These are phyloP conservation scores for Aradophagus sp. DNA, from an alignment of 1,140 invertebrate genomes.

Conservation along the genomic window DNA sequence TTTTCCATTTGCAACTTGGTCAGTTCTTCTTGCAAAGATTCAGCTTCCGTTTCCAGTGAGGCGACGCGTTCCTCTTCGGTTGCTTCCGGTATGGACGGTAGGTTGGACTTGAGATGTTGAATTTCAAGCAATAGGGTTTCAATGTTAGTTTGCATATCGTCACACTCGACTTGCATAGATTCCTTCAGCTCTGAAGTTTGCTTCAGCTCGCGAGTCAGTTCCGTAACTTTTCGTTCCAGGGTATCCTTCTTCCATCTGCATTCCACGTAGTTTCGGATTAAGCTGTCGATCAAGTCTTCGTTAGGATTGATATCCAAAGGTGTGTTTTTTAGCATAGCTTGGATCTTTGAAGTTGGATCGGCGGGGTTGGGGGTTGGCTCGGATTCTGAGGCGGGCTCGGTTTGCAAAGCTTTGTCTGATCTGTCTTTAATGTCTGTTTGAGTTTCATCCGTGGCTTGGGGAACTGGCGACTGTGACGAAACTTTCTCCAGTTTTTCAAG, in stretches of 20 bases:
- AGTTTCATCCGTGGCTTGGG: constrained; percentile 1
- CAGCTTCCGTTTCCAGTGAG: constrained; percentile 67
- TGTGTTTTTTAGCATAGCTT: constrained; percentile 64
- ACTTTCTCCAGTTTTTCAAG: constrained; percentile 57
- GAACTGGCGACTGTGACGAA: constrained; percentile 12
- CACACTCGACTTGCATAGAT: constrained; percentile 66
- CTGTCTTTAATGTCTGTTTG: constrained; percentile 11
- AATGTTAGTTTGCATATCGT: constrained; percentile 68
- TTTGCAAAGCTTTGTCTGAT: constrained; percentile 47
- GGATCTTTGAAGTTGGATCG: constrained; percentile 57
- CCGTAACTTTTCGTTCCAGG: constrained; percentile 67
- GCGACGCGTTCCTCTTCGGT: constrained; percentile 71
- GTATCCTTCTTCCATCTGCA: constrained; percentile 69
- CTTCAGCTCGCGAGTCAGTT: constrained; percentile 66
- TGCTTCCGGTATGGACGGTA: constrained; percentile 71
- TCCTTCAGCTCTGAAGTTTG: constrained; percentile 63
- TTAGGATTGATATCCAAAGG: constrained; percentile 45
- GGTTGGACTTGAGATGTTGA: constrained; percentile 64
- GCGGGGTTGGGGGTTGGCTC: neutral
- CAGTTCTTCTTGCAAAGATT: constrained; percentile 65
- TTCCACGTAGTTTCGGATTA: constrained; percentile 67
- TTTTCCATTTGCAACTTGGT: constrained; percentile 75
- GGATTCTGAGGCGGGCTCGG: constrained; percentile 5
- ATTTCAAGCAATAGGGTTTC: constrained; percentile 66
- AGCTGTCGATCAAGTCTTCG: constrained; percentile 63